Base-by-base conservation (phyloP, 2,797 vertebrate species). In the Siniperca scherzeri region DNA sequence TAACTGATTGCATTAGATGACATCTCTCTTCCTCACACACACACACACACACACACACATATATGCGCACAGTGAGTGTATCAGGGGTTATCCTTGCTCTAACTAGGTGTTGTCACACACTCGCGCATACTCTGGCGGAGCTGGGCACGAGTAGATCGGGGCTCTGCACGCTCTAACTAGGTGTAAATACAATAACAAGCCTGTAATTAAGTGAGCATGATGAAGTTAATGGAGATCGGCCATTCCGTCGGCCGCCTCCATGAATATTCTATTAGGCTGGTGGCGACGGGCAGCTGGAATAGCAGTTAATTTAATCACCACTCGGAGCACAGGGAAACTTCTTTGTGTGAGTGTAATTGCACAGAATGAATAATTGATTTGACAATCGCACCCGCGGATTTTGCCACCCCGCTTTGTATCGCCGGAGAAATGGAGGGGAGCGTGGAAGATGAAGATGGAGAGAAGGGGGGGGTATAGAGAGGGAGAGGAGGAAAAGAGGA, bases 151-250 rank as follows among this genome's bases (percentile, higher is more conserved):
- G 97, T 98, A 97, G 97, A 99, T 99, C 97, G 96, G 98, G 94
- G 97, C 98, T 98, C 98, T 97, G 97, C 97, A 96, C 97, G 98
- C 98, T 98, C 98, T 99, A 99, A 99, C 98, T 98, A 99, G 98
- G 98, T 99, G 98, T 99, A 99, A 99, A 99, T 99, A 99, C 98
- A 99, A 99, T 99, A 99, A 99, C 98, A 99, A 99, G 98, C 98
- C 98, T 99, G 98, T 99, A 99, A 99, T 99, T 99, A 99, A 99
- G 98, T 99, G 98, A 99, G 97, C 98, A 99, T 99, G 98, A 99
- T 99, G 98, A 99, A 99, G 98, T 99, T 99, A 99, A 99, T 99
- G 98, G 98, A 99, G 98, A 99, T 98, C 99, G 99, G 98, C 98
- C 98, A 98, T 99, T 98, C 97, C 96, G 97, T 98, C 98, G 98